Percentiles rank a stretch among this genome's conserved stretches.
phyloP scores from a whole-genome alignment of 2,888 invertebrate genomes.

The Nemapogon koenigi region DNA sequence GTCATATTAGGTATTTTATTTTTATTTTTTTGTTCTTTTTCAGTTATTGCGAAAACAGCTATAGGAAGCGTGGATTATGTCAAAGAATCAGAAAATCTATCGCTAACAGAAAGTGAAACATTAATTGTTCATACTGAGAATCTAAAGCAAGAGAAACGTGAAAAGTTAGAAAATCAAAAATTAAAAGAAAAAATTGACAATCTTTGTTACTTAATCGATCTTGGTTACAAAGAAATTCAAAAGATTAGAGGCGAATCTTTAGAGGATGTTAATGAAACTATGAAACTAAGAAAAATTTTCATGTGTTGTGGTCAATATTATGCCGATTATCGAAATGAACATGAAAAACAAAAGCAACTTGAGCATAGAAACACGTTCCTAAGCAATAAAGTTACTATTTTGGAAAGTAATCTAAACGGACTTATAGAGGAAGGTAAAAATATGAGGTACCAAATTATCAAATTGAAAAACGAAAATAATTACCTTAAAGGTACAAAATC shows the following conservation, averaged over 20 bases:
- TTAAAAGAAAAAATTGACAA: slow-evolving; percentile 25
- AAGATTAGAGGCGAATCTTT: slow-evolving; percentile 22
- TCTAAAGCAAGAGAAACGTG: too few species aligned
- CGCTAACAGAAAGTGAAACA: too few species aligned
- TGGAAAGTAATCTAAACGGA: slow-evolving; percentile 26
- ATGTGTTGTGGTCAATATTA: slow-evolving; percentile 32
- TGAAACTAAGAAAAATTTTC: slow-evolving; percentile 32
- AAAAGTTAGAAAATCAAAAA: too few species aligned
- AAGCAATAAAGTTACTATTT: slow-evolving; percentile 28
- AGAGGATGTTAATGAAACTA: slow-evolving; percentile 21
- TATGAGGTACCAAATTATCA: slow-evolving; percentile 21
- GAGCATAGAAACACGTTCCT: slow-evolving; percentile 34
- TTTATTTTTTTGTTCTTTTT: slow-evolving; percentile 16
- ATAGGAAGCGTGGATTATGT: too few species aligned
- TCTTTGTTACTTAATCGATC: slow-evolving; percentile 26
- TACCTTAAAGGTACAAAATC: background rate
- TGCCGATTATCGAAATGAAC: slow-evolving; percentile 28
- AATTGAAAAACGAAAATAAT: slow-evolving; percentile 19
- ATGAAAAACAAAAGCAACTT: slow-evolving; percentile 23
- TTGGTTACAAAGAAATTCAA: slow-evolving; percentile 30
- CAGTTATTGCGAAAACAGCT: slow-evolving; percentile 31
- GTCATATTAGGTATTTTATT: background rate
- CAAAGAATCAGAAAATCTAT: slow-evolving; percentile 27
- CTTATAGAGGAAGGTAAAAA: slow-evolving; percentile 24
- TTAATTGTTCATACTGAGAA: too few species aligned